Conservation (phyloP, 2,888 invertebrate genomes). For the Ennomos fuscantarius region DNA sequence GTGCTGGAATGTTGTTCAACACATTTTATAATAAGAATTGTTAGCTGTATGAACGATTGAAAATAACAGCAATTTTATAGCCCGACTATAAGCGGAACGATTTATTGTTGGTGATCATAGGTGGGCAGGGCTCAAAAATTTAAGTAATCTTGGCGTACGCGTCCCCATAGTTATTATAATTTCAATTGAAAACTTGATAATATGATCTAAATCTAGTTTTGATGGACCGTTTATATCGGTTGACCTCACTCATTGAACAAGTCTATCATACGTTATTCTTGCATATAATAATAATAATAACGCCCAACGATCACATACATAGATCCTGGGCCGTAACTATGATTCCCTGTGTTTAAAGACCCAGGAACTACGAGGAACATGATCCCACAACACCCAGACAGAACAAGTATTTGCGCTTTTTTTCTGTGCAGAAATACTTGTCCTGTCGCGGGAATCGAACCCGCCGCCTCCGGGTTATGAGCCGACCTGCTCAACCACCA, state of each 20-base stretch:
- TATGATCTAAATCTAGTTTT: conserved; percentile 17
- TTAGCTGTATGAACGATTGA: conserved; percentile 57
- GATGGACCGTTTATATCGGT: conserved; percentile 8
- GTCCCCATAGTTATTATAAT: conserved; percentile 13
- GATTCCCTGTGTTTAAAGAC: too few species aligned
- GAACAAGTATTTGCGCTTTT: too few species aligned
- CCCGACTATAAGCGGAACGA: conserved; percentile 38
- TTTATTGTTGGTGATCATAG: conserved; percentile 41
- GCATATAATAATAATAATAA: too few species aligned
- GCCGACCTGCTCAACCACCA: too few species aligned
- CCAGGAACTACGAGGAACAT: too few species aligned
- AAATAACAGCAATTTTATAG: conserved; percentile 56
- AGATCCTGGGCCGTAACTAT: too few species aligned
- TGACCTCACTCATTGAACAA: conserved; percentile 5
- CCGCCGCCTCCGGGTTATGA: too few species aligned
- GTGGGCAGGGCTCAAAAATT: conserved; percentile 30
- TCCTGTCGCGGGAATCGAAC: too few species aligned
- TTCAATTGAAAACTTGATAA: conserved; percentile 28
- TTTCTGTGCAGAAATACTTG: too few species aligned
- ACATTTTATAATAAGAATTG: conserved; percentile 73
- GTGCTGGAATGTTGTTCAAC: conserved; percentile 77
- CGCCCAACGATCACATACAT: too few species aligned
- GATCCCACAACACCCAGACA: too few species aligned
- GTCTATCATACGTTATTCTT: too few species aligned
- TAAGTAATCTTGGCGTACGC: conserved; percentile 4